Conservation (phyloP, 2,888 invertebrate genomes). For the Drosophila testacea region DNA sequence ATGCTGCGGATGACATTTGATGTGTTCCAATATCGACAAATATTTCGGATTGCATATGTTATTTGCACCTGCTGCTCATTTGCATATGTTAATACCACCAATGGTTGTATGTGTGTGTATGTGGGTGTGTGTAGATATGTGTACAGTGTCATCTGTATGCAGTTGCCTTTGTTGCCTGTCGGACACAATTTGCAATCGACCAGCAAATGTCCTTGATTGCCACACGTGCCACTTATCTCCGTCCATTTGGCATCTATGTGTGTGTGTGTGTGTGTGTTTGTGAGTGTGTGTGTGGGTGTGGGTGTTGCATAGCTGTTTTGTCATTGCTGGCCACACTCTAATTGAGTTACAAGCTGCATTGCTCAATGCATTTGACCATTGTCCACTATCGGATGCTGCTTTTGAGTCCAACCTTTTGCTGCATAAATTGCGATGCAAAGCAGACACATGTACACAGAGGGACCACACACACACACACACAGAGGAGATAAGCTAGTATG, state of each 20-base stretch:
- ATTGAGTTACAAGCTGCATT: conserved; percentile 71
- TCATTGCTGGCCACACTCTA: conserved; percentile 46
- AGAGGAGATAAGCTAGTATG: too few relatives aligned
- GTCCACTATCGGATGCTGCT: conserved; percentile 17
- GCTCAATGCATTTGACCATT: conserved; percentile 42
- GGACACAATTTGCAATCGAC: conserved; percentile 57
- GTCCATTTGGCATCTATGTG: conserved; percentile 10
- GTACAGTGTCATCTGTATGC: conserved; percentile 17
- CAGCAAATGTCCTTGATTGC: conserved; percentile 60
- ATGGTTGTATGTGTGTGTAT: conserved; percentile 1
- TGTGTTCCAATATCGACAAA: conserved; percentile 11
- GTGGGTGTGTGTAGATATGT: conserved; percentile 12
- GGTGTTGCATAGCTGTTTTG: conserved; percentile 23
- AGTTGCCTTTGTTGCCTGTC: conserved; percentile 25
- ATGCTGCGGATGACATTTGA: conserved; percentile 16
- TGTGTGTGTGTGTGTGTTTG: background rate
- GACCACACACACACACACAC: background rate
- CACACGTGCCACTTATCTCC: conserved; percentile 39
- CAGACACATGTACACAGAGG: too few relatives aligned
- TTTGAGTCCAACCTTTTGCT: conserved; percentile 31
- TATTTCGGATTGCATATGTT: background rate
- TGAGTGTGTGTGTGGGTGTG: conserved; percentile 1
- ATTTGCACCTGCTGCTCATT: conserved; percentile 40
- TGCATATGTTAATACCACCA: conserved; percentile 43
- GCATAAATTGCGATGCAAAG: conserved; percentile 60